phyloP scores from a whole-genome alignment of 2,888 invertebrate species.

The Orthosia incerta region DNA sequence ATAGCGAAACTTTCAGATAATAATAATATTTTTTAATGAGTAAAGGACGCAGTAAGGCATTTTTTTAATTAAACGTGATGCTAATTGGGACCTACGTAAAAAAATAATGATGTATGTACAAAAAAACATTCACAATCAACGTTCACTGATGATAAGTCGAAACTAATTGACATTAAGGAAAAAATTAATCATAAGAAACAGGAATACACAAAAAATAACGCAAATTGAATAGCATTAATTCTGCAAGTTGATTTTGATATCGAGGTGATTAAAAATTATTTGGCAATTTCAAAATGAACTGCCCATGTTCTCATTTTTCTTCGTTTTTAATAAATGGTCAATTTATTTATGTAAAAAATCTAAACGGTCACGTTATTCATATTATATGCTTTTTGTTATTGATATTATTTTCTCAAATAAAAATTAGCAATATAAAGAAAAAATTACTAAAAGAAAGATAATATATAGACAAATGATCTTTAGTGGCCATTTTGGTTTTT shows the following conservation, averaged over 20 bases:
- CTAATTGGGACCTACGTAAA: constrained; percentile 50
- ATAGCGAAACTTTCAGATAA: constrained; percentile 8
- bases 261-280: constrained; percentile 6
- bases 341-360: background rate
- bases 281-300: constrained; percentile 14
- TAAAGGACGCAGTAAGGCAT: constrained; percentile 17
- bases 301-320: background rate
- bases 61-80: constrained; percentile 35
- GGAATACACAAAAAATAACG: constrained; percentile 28
- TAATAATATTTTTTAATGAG: constrained; percentile 49
- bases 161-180: constrained; percentile 45
- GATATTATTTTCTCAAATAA: background rate
- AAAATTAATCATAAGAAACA: constrained; percentile 32
- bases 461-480: too few species aligned
- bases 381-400: background rate
- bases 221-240: constrained; percentile 22
- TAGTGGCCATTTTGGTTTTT: too few species aligned
- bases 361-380: background rate
- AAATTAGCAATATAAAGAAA: background rate
- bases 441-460: too few species aligned
- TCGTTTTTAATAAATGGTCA: background rate
- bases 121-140: constrained; percentile 48
- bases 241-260: constrained; percentile 24
- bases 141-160: constrained; percentile 37
- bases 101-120: constrained; percentile 44